Conservation (phyloP, 2,113 vertebrate genomes). For the Elgaria multicarinata region DNA sequence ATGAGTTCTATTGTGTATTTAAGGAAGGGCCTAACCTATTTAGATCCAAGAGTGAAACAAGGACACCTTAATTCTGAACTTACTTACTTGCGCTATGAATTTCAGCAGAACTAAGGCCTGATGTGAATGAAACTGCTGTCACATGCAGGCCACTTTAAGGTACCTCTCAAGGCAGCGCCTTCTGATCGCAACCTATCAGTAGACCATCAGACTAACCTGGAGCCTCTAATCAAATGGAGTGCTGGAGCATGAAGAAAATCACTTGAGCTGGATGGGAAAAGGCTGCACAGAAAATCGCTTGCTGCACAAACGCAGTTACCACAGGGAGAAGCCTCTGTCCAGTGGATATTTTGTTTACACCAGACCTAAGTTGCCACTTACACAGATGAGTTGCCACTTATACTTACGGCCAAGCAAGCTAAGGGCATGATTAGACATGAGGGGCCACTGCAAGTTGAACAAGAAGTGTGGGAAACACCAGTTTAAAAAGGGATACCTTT, state of each 20-base stretch:
- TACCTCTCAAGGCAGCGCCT: neutral
- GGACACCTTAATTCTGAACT: neutral
- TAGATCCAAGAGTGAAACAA: neutral
- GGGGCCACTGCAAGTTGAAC: neutral
- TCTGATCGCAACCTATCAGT: too few relatives aligned
- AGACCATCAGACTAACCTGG: neutral
- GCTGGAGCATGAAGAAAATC: neutral
- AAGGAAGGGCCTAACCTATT: neutral
- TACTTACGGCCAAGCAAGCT: neutral
- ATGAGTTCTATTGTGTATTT: neutral
- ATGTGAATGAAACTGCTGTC: neutral
- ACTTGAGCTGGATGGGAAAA: neutral
- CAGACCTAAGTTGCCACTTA: too few relatives aligned
- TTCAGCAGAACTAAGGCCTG: neutral
- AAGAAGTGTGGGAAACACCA: neutral
- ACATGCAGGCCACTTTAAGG: neutral
- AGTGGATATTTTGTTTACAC: too few relatives aligned
- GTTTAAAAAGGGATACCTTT: neutral
- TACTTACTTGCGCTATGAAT: neutral
- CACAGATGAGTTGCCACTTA: too few relatives aligned
- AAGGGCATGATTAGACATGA: neutral
- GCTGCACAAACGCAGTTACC: neutral
- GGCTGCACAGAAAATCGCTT: neutral
- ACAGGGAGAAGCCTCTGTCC: too few relatives aligned
- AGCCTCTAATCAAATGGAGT: neutral